A percentile compares a stretch with the other conserved stretches of the same genome.
Conservation (phyloP, 2,797 vertebrate genomes). For the Tiaroga cobitis region DNA sequence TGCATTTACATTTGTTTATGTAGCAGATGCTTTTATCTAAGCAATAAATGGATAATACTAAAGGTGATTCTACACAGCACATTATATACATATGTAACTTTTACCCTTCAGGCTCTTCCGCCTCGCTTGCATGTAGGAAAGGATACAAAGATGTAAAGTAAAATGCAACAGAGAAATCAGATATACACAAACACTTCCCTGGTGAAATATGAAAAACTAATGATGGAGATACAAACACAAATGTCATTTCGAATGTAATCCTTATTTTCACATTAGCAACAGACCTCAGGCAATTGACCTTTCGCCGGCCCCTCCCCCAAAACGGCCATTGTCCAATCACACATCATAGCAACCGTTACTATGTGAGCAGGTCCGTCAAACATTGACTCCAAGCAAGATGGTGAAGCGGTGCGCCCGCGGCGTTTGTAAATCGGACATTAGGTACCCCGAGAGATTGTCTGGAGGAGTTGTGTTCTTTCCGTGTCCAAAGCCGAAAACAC, state of each 20-base stretch:
- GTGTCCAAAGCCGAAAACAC: no score
- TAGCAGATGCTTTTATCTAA: constrained; percentile 13
- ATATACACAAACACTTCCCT: background rate
- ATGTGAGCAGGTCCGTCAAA: no score
- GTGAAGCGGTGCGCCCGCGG: no score
- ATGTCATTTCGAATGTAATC: background rate
- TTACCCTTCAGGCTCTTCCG: constrained; percentile 87
- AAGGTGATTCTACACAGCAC: constrained; percentile 8
- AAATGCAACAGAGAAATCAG: background rate
- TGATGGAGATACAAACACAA: background rate
- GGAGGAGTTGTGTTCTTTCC: no score
- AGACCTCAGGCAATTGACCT: background rate
- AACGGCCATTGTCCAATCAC: no score
- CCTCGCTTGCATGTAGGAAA: constrained; percentile 79
- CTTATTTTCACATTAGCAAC: background rate
- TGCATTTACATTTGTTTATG: background rate
- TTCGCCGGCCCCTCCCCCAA: no score
- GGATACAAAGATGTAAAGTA: constrained; percentile 49
- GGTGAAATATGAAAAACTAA: background rate
- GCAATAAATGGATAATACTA: background rate
- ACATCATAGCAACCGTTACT: no score
- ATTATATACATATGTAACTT: constrained; percentile 54
- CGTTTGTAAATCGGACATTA: no score
- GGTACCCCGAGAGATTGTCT: no score
- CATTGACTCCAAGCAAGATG: no score